Evolutionary conservation across 2,797 vertebrate genomes (phyloP), one percentile per base, ranked within the genome.

Genomic region (Enteromius treurensis): DNA sequence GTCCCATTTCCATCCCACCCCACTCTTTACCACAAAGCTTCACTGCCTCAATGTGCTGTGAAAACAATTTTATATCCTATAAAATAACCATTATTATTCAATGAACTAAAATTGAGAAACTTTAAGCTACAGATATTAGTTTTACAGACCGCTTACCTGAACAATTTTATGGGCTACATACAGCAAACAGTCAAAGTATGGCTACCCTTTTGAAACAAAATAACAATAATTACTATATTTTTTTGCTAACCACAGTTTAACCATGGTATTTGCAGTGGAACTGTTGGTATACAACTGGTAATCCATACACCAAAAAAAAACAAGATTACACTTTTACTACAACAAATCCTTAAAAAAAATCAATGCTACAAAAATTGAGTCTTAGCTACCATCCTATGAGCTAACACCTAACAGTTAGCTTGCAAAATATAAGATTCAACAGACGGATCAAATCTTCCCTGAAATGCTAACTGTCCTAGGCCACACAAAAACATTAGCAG

Each of bases 1-100:
- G n/a, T 26, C 74, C 82, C 64, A 75, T 83, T 92, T 89, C 70
- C 74, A 80, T 86, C 84, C 85, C 26, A 86, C 80, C 77, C 71
- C 51, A 77, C 37, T 0, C 64, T 75, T 88, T 60, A 45, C 51
- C 75, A 34, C 40, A 55, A 62, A 53, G 58, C 45, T 53, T 80
- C 64, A 79, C 74, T 68, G 37, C 4, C 15, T 37, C 65, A 76
- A 53, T 67, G 62, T 53, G 21, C 62, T 19, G 26, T 58, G 13
- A 62, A 81, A 73, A 62, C 26, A 26, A 73, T 53, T 67, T 26
- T 15, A 47, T 32, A 37, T 45, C 6, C 32, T 62, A 3, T 47
- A 62, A 21, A 73, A 62, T n/a, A 62, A 32, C 29, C 58, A 74
- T 75, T 13, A 42, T 42, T 42, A 40, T 62, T 17, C 29, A 23